A percentile compares a stretch with the other conserved stretches of the same genome.
These are phyloP conservation scores for Tetrax tetrax DNA, from an alignment of 2,113 vertebrate genomes.

Conservation along the genomic window DNA sequence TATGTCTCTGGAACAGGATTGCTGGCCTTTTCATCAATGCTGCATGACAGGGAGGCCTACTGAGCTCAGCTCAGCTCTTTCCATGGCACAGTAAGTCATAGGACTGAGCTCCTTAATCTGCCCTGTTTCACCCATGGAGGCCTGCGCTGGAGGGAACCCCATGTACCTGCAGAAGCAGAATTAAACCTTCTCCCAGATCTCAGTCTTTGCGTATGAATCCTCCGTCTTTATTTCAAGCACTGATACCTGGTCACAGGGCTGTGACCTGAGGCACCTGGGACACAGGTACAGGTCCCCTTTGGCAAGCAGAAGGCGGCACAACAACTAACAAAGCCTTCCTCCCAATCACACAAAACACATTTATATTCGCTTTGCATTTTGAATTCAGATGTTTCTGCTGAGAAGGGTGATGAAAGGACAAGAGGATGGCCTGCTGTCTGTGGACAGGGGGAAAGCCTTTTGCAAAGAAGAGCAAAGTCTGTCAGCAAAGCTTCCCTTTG, in stretches of 20 bases:
- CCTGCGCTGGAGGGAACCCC: neutral
- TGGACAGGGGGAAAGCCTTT: neutral
- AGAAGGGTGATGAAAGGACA: neutral
- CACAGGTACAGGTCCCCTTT: neutral
- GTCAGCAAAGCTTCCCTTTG: neutral
- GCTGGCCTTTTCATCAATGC: neutral
- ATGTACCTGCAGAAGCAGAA: neutral
- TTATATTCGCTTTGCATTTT: neutral
- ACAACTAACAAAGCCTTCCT: neutral
- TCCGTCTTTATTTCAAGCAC: neutral
- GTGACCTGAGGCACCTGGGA: neutral
- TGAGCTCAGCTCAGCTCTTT: neutral
- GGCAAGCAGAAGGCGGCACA: neutral
- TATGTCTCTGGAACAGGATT: neutral
- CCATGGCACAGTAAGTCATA: neutral
- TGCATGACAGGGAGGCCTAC: neutral
- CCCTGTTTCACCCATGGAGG: accelerated
- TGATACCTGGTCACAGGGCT: neutral
- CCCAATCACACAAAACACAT: neutral
- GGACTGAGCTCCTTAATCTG: neutral
- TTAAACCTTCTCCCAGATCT: neutral
- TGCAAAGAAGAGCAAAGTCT: neutral
- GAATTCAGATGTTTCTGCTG: neutral
- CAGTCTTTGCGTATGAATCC: neutral
- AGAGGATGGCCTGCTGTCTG: neutral